These are phyloP conservation scores for Gila orcuttii DNA, from an alignment of 2,113 vertebrate species.

Conservation along the genomic window DNA sequence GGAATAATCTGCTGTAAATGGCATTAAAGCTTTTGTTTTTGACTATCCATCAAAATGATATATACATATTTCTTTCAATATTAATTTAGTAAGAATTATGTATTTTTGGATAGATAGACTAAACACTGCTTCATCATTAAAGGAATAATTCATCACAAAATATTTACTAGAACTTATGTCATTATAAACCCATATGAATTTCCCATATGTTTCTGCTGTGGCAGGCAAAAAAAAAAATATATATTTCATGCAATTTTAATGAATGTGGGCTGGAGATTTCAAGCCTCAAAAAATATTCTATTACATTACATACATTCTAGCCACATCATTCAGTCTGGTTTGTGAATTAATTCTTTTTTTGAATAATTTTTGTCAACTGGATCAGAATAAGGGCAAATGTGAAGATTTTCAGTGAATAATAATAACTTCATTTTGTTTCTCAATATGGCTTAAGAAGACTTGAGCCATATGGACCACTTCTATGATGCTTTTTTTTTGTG, in stretches of 20 bases:
- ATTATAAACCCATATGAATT: background rate
- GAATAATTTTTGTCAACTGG: background rate
- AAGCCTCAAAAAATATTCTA: background rate
- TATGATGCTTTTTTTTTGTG: background rate
- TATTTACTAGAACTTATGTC: background rate
- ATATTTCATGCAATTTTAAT: background rate
- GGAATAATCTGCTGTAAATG: background rate
- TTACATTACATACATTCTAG: too few relatives aligned
- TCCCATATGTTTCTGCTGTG: background rate
- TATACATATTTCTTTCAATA: constrained; percentile 11
- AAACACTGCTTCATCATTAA: background rate
- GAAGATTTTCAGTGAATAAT: background rate
- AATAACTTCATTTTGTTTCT: background rate
- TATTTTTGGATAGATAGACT: background rate
- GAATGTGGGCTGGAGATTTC: background rate
- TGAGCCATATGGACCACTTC: background rate
- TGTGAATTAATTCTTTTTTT: background rate
- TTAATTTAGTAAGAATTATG: background rate
- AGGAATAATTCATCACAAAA: background rate
- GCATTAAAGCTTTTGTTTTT: background rate
- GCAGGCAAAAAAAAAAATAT: background rate
- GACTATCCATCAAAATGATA: constrained; percentile 1
- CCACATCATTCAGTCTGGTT: background rate
- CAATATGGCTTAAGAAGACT: background rate
- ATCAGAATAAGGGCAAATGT: background rate